Percentiles rank a stretch among this genome's conserved stretches.
Evolutionary conservation across 2,888 invertebrate genomes (phyloP).

Genomic region (Rhagophthalmus giganteus): DNA sequence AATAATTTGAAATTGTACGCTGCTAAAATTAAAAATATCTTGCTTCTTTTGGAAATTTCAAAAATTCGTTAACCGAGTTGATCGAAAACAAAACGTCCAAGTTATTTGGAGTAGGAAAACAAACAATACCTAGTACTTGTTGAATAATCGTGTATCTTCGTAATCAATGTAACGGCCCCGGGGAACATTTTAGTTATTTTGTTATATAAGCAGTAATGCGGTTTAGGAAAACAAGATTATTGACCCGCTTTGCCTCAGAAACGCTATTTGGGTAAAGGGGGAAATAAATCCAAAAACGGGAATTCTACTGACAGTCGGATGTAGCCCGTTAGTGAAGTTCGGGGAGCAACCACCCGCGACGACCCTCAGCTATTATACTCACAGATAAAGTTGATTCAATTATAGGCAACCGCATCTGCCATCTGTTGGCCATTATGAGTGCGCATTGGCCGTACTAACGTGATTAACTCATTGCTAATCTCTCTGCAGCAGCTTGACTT

Average conservation of each 20-base stretch:
- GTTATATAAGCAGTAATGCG: conserved; percentile 10
- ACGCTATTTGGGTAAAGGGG: conserved; percentile 20
- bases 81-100: no score
- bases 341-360: conserved; percentile 51
- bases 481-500: conserved; percentile 44
- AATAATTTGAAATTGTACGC: no score
- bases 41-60: no score
- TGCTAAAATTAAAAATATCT: no score
- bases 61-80: no score
- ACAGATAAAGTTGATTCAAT: conserved; percentile 58
- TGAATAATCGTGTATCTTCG: conserved; percentile 3
- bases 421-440: conserved; percentile 56
- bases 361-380: conserved; percentile 54
- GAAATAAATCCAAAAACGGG: conserved; percentile 34
- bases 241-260: conserved; percentile 15
- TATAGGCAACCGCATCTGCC: conserved; percentile 57
- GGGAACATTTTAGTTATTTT: conserved; percentile 9
- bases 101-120: no score
- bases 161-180: conserved; percentile 5
- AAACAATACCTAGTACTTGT: no score
- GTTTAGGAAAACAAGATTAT: conserved; percentile 15
- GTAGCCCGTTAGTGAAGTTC: conserved; percentile 39
- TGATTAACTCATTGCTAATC: conserved; percentile 55
- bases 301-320: conserved; percentile 41
- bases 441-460: conserved; percentile 53